phyloP scores from a whole-genome alignment of 2,888 invertebrate genomes.

The Epistrophe eligans region DNA sequence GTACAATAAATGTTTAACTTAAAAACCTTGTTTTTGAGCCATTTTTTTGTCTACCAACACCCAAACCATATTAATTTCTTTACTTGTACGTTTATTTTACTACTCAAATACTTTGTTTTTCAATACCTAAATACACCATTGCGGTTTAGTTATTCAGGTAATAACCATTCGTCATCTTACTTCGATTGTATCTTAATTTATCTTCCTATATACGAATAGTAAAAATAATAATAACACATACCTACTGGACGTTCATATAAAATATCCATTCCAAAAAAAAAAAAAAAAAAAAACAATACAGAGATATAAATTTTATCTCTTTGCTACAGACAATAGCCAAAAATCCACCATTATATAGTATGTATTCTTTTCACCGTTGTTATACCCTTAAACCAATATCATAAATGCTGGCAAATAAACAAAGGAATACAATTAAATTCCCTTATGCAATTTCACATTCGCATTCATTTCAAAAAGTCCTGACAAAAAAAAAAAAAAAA shows the following conservation, averaged over 20 bases:
- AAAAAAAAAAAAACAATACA: constrained; percentile 44
- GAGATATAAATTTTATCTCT: constrained; percentile 56
- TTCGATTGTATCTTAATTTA: constrained; percentile 20
- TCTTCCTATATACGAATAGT: background rate
- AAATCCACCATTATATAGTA: constrained; percentile 44
- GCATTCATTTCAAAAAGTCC: constrained; percentile 58
- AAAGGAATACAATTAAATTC: constrained; percentile 74
- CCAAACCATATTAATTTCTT: no score
- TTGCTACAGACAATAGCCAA: constrained; percentile 45
- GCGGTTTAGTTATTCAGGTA: constrained; percentile 50
- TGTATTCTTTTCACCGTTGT: constrained; percentile 56
- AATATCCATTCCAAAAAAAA: constrained; percentile 15
- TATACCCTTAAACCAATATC: constrained; percentile 71
- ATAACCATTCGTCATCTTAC: constrained; percentile 63
- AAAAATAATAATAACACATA: background rate
- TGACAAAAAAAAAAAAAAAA: constrained; percentile 18
- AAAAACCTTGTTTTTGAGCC: no score
- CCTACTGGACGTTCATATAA: constrained; percentile 2
- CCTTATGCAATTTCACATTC: constrained; percentile 74
- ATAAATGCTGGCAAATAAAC: constrained; percentile 60
- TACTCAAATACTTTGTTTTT: background rate
- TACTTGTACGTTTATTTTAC: no score
- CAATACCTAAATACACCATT: constrained; percentile 30
- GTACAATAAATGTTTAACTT: no score
- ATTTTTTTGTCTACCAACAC: no score